Percentiles rank a stretch among this genome's conserved stretches.
These are phyloP conservation scores for Phalacrocorax carbo DNA, from an alignment of 2,113 vertebrate genomes.

Conservation along the genomic window DNA sequence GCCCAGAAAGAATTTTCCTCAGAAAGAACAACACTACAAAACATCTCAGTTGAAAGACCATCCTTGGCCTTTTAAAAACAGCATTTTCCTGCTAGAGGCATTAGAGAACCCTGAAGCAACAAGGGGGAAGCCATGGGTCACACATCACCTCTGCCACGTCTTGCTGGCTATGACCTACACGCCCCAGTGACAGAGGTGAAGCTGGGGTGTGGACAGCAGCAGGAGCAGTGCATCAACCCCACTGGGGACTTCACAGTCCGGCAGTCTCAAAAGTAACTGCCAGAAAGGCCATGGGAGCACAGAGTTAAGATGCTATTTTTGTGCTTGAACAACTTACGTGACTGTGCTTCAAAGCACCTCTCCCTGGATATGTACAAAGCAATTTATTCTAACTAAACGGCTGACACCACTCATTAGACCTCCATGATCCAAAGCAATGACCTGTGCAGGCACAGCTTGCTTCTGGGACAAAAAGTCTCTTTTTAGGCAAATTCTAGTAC, in stretches of 20 bases:
- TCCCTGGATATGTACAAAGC: background rate
- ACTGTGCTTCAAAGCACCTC: background rate
- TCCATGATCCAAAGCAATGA: background rate
- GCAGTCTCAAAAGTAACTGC: background rate
- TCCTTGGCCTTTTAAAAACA: background rate
- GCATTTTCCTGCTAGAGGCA: background rate
- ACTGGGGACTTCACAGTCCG: background rate
- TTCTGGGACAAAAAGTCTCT: background rate
- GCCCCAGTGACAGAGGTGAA: background rate
- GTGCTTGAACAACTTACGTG: background rate
- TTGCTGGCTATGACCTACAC: fast-evolving
- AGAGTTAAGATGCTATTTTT: background rate
- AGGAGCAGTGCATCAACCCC: background rate
- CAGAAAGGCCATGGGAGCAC: background rate
- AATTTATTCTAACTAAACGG: background rate
- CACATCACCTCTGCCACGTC: background rate
- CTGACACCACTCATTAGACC: background rate
- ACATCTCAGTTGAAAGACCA: background rate
- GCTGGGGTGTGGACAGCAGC: background rate
- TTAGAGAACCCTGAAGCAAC: background rate
- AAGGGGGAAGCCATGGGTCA: background rate
- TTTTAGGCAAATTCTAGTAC: background rate
- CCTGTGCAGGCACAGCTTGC: background rate
- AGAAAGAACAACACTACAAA: background rate
- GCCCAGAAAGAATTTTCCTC: background rate